phyloP scores from a whole-genome alignment of 92 coral and sea anemone genomes.

The Micromussa lordhowensis region DNA sequence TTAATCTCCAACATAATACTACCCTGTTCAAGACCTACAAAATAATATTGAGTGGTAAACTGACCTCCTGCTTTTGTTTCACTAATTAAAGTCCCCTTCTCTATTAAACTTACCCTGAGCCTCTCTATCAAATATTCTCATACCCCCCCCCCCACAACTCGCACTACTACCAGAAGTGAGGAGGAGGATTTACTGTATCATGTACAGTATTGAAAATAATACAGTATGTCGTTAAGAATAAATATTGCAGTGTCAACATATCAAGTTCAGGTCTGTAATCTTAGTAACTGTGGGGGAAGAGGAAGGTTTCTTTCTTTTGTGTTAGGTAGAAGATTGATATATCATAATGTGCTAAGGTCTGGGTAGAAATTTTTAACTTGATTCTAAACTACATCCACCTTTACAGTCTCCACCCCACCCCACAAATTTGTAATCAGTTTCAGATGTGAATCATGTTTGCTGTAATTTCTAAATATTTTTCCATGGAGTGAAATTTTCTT shows the following conservation, averaged over 20 bases:
- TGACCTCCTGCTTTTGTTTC: slow-evolving; percentile 13
- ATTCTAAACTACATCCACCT: slow-evolving; percentile 2
- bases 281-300: neutral
- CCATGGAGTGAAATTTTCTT: slow-evolving; percentile 2
- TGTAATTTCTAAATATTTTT: slow-evolving; percentile 7
- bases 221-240: slow-evolving; percentile 2
- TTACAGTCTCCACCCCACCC: slow-evolving; percentile 6
- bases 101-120: too few relatives aligned
- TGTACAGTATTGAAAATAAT: neutral
- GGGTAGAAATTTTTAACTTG: slow-evolving; percentile 7
- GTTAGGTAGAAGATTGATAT: neutral
- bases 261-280: slow-evolving; percentile 7
- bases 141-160: too few relatives aligned
- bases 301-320: slow-evolving; percentile 3
- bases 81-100: too few relatives aligned
- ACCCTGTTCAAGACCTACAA: neutral
- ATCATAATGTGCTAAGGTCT: neutral
- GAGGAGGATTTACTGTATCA: slow-evolving; percentile 11
- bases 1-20: slow-evolving; percentile 10
- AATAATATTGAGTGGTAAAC: neutral
- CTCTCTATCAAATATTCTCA: too few relatives aligned
- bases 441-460: slow-evolving; percentile 6
- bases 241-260: too few relatives aligned
- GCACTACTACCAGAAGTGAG: too few relatives aligned
- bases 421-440: neutral